Conservation (phyloP, 2,113 vertebrate species). For the western clawed frog (Xenopus tropicalis) region DNA sequence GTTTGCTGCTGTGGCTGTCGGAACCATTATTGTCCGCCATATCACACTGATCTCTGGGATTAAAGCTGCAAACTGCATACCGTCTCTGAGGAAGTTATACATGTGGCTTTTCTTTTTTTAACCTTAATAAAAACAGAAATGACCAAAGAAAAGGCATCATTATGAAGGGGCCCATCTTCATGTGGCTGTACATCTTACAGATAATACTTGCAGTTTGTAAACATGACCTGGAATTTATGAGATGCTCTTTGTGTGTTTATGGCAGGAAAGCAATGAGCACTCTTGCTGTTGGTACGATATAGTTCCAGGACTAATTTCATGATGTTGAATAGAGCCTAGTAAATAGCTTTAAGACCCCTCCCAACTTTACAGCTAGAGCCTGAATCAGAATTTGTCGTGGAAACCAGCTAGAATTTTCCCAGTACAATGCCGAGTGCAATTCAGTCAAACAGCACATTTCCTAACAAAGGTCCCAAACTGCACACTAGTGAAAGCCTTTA, state of each 20-base stretch:
- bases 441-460: constrained; percentile 59
- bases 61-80: no score
- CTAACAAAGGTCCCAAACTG: constrained; percentile 60
- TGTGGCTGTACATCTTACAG: not conserved
- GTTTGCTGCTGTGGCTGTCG: no score
- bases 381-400: constrained; percentile 40
- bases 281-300: not conserved
- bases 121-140: no score
- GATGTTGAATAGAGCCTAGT: not conserved
- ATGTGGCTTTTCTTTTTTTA: no score
- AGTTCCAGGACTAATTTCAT: not conserved
- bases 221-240: not conserved
- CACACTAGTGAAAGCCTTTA: constrained; percentile 61
- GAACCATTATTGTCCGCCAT: no score
- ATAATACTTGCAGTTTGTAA: not conserved
- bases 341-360: not conserved
- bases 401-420: constrained; percentile 52
- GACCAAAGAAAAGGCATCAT: no score
- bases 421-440: constrained; percentile 52
- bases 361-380: constrained; percentile 21
- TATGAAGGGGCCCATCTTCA: not conserved
- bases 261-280: not conserved
- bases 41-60: no score
- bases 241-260: not conserved
- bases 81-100: no score